phyloP scores from a whole-genome alignment of 1,140 invertebrate species.

The Medauroidea extradentata region DNA sequence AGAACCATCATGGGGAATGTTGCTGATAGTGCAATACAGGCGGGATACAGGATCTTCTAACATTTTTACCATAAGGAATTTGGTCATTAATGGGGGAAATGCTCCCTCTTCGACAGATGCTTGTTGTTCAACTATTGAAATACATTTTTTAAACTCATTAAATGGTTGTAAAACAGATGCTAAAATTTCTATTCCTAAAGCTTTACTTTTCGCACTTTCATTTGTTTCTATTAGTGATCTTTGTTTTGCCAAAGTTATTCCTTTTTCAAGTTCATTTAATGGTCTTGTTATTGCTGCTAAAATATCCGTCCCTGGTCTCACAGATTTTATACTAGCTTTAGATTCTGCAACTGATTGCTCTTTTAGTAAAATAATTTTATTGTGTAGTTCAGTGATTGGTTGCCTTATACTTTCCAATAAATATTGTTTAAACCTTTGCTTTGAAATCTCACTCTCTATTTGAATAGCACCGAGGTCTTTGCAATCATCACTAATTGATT shows the following conservation, averaged over 20 bases:
- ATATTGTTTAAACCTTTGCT: too few relatives aligned
- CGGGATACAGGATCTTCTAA: constrained; percentile 35
- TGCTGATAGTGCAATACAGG: too few relatives aligned
- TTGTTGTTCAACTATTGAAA: constrained; percentile 44
- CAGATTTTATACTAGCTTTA: not conserved
- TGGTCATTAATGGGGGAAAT: constrained; percentile 14
- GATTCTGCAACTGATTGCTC: constrained; percentile 7
- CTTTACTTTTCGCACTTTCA: not conserved
- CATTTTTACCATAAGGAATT: constrained; percentile 24
- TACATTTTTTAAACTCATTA: constrained; percentile 56
- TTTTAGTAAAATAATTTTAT: constrained; percentile 4
- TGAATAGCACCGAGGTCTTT: too few relatives aligned
- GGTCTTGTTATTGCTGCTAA: constrained; percentile 6
- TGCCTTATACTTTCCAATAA: constrained; percentile 2
- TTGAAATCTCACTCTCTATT: too few relatives aligned
- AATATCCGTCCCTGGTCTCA: not conserved
- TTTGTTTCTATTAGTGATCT: too few relatives aligned
- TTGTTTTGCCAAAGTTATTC: too few relatives aligned
- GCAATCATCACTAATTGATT: too few relatives aligned
- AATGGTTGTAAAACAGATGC: constrained; percentile 60
- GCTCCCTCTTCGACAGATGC: constrained; percentile 16
- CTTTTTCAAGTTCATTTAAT: not conserved
- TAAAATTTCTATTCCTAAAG: constrained; percentile 29
- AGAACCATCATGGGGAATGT: not conserved
- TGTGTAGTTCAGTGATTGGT: constrained; percentile 6